Base-by-base conservation (phyloP, 2,113 vertebrate species). In the Ibidorhyncha struthersii region DNA sequence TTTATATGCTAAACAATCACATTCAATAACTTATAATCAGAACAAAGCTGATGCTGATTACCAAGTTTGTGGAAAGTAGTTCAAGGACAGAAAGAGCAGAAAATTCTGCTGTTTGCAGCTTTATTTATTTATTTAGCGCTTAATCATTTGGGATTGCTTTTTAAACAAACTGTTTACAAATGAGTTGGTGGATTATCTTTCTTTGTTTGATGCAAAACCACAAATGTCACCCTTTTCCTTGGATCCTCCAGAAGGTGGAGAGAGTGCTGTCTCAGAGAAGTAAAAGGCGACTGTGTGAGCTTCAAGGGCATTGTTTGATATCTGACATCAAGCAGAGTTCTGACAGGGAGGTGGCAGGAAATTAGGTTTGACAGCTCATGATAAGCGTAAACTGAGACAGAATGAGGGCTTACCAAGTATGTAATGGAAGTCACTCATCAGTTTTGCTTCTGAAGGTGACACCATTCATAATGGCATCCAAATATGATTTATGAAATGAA, bases 261-360 rank as follows among this genome's bases (percentile, higher is more conserved):
- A n/a, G 91, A 95, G 63, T 2, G 1, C 20, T 41, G 49, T 89
- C 59, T 89, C n/a, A 27, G 40, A 65, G 22, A 40, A 74, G 78
- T 32, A 12, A 61, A 49, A 71, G 80, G 67, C 25, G 5, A 22
- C 70, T 66, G 22, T 36, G 56, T 50, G 70, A 92, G 89, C 56
- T 74, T 94, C 92, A 52, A 95, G 89, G 94, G 79, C 18, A 12
- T 18, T 79, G 50, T 95, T 94, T 92, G 89, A 85, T 78, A 95
- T 29, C 76, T 81, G 91, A 58, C 86, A 95, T 96, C 66, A 87
- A 89, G 90, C 93, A 38, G 56, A 62, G 89, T 43, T 95, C 81
- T 97, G 95, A 94, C 94, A 97, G 69, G 95, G 86, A 96, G 86
- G 80, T 91, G 92, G 53, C 78, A 96, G 91, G 94, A 97, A 97